phyloP scores from a whole-genome alignment of 2,797 vertebrate genomes.

The Molossus molossus region DNA sequence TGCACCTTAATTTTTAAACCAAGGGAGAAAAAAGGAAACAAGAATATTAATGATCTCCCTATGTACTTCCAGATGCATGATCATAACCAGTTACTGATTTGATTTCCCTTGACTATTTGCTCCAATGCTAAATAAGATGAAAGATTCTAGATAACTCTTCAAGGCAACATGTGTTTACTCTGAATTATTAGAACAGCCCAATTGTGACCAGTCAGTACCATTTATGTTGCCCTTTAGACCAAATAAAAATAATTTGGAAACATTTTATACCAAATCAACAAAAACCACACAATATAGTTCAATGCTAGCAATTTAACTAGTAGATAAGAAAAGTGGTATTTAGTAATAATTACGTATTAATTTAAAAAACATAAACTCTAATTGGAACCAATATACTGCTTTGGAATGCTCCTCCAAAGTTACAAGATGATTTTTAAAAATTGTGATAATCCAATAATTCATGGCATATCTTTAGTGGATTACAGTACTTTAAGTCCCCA shows the following conservation, averaged over 20 bases:
- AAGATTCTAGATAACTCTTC: constrained; percentile 97
- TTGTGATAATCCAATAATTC: constrained; percentile 91
- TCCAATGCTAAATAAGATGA: constrained; percentile 92
- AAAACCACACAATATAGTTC: constrained; percentile 90
- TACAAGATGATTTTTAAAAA: constrained; percentile 90
- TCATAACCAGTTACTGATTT: constrained; percentile 88
- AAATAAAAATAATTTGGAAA: constrained; percentile 90
- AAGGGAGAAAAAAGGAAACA: constrained; percentile 89
- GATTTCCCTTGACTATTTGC: constrained; percentile 91
- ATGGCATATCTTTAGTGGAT: constrained; percentile 92
- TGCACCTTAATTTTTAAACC: constrained; percentile 90
- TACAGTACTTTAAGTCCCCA: constrained; percentile 92
- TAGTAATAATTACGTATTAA: constrained; percentile 89
- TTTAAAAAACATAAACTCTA: constrained; percentile 86
- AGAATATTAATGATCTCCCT: constrained; percentile 92
- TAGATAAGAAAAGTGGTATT: constrained; percentile 89
- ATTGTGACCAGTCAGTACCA: constrained; percentile 88
- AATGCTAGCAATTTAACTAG: constrained; percentile 89
- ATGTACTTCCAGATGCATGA: constrained; percentile 94
- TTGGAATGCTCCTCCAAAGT: constrained; percentile 92
- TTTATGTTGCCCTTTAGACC: constrained; percentile 91
- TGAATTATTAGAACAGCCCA: constrained; percentile 94
- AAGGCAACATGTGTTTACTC: constrained; percentile 99
- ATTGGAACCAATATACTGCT: constrained; percentile 91
- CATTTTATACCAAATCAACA: constrained; percentile 90